Evolutionary conservation across 2,113 vertebrate species (phyloP).

Genomic region (Chionomys nivalis): DNA sequence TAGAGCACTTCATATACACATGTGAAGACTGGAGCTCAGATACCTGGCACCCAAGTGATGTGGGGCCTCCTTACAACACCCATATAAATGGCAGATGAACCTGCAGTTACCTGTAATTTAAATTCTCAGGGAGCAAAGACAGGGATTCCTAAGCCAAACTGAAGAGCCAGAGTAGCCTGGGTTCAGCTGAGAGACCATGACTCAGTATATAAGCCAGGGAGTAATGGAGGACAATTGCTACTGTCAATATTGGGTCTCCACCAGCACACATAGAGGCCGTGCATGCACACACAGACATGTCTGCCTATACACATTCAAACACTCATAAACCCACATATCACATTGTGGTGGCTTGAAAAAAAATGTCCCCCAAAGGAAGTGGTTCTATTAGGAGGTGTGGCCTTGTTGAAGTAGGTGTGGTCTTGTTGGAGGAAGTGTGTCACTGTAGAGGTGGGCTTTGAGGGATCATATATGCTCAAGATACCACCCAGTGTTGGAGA

Average conservation of each 20-base stretch:
- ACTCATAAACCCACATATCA: background rate
- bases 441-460: background rate
- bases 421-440: background rate
- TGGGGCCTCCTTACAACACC: no score
- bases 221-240: background rate
- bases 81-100: background rate
- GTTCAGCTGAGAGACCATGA: background rate
- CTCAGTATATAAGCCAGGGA: background rate
- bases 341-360: background rate
- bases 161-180: background rate
- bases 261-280: background rate
- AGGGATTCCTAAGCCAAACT: background rate
- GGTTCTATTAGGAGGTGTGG: background rate
- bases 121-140: background rate
- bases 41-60: no score
- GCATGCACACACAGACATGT: background rate
- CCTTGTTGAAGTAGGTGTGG: background rate
- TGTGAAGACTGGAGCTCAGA: background rate
- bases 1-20: background rate
- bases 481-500: background rate
- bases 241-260: background rate
- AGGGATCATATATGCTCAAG: background rate
- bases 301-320: background rate
- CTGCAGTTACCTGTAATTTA: background rate
- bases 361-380: background rate